Evolutionary conservation across 2,888 invertebrate species (phyloP).

Genomic region (Drosophila gaucha): DNA sequence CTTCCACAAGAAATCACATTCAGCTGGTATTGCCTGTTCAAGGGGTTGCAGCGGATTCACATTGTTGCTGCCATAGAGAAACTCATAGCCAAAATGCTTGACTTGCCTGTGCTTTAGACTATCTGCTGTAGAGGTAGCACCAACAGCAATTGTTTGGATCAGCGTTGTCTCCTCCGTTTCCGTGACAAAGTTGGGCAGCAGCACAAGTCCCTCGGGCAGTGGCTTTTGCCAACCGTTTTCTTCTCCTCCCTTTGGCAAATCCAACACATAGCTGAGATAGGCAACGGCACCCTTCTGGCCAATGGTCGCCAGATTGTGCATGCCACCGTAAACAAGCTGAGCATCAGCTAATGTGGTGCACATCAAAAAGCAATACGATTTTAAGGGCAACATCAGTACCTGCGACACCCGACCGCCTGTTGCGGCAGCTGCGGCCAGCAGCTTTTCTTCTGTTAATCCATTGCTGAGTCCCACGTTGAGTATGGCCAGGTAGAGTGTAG

Average conservation of each 20-base stretch:
- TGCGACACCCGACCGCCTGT: constrained; percentile 86
- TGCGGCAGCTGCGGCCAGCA: constrained; percentile 86
- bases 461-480: constrained; percentile 95
- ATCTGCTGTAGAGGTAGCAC: constrained; percentile 35
- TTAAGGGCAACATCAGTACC: constrained; percentile 90
- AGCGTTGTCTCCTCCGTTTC: constrained; percentile 88
- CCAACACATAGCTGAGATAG: constrained; percentile 86
- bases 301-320: constrained; percentile 87
- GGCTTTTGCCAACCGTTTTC: constrained; percentile 81
- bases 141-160: constrained; percentile 87
- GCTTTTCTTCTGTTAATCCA: constrained; percentile 88
- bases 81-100: constrained; percentile 96
- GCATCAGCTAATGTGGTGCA: constrained; percentile 87
- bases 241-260: constrained; percentile 54
- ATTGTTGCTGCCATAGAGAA: constrained; percentile 94
- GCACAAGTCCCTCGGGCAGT: constrained; percentile 89
- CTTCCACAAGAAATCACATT: constrained; percentile 88
- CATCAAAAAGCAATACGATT: constrained; percentile 92
- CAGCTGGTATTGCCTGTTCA: constrained; percentile 88
- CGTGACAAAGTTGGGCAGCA: constrained; percentile 90
- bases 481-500: constrained; percentile 86
- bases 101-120: constrained; percentile 93
- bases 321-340: constrained; percentile 86
- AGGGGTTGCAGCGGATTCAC: constrained; percentile 90
- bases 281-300: constrained; percentile 86